A percentile compares a stretch with the other conserved stretches of the same genome.
Evolutionary conservation across 2,113 vertebrate species (phyloP).

Genomic region (Lamprotornis superbus): DNA sequence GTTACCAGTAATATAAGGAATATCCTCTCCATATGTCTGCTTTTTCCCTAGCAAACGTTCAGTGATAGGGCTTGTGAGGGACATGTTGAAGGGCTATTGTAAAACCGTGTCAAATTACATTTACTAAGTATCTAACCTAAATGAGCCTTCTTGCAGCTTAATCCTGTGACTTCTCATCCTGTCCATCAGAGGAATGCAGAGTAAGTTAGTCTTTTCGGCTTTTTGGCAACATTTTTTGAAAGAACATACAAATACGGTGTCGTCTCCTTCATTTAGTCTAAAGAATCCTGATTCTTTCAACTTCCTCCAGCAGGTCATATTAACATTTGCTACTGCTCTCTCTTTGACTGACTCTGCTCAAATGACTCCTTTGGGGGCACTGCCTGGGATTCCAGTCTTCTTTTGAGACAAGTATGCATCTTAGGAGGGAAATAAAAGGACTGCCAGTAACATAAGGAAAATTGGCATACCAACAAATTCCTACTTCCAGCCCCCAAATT

Average conservation of each 20-base stretch:
- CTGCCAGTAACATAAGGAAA: not conserved
- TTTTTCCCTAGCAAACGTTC: not conserved
- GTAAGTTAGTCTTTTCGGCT: not conserved
- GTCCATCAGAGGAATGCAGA: not conserved
- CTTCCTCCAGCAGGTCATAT: not conserved
- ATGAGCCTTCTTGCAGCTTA: not conserved
- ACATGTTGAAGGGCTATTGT: not conserved
- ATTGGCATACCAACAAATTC: not conserved
- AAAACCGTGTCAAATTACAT: not conserved
- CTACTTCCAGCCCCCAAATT: not conserved
- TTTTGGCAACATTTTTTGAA: not conserved
- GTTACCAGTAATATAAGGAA: not conserved
- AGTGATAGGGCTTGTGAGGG: not conserved
- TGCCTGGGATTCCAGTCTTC: not conserved
- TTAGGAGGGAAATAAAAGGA: not conserved
- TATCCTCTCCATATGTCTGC: not conserved
- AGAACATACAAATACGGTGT: not conserved
- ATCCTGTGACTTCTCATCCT: not conserved
- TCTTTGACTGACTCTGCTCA: not conserved
- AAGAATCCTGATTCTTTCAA: not conserved
- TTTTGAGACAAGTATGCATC: not conserved
- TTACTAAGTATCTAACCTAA: not conserved
- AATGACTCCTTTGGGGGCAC: not conserved
- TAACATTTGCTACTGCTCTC: not conserved
- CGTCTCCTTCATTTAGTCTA: not conserved